phyloP scores from a whole-genome alignment of 2,888 invertebrate genomes.

The Parnassius mnemosyne region DNA sequence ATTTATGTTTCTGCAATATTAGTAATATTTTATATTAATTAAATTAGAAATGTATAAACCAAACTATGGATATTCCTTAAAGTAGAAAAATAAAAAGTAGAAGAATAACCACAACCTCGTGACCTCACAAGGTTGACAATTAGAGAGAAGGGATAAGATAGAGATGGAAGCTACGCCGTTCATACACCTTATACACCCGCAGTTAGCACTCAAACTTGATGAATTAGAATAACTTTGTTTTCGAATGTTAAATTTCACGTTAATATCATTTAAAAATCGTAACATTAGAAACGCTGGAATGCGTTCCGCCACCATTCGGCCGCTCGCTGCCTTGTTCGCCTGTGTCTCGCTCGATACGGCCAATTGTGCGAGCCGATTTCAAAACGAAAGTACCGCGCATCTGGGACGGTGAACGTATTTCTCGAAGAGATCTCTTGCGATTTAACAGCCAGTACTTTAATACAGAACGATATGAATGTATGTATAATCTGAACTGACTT shows the following conservation, averaged over 20 bases:
- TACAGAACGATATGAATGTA: slow-evolving; percentile 33
- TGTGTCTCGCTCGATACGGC: slow-evolving; percentile 76
- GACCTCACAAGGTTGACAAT: no score
- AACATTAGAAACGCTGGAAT: slow-evolving; percentile 53
- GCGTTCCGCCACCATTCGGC: slow-evolving; percentile 55
- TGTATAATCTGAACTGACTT: slow-evolving; percentile 9
- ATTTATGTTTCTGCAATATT: no score
- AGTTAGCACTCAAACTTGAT: no score
- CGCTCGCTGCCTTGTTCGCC: slow-evolving; percentile 56
- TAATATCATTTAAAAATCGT: slow-evolving; percentile 28
- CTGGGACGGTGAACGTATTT: slow-evolving; percentile 80
- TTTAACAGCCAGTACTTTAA: slow-evolving; percentile 66
- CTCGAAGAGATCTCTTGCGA: slow-evolving; percentile 75
- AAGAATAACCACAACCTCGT: no score
- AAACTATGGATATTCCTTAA: no score
- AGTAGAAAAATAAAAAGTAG: no score
- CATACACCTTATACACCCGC: no score
- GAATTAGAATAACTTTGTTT: slow-evolving; percentile 1
- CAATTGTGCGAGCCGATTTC: slow-evolving; percentile 79
- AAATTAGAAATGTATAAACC: no score
- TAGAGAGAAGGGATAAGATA: no score
- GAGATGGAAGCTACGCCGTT: no score
- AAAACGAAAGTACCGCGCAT: slow-evolving; percentile 80
- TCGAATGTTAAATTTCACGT: slow-evolving; percentile 12
- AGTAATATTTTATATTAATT: no score